Base-by-base conservation (phyloP, 2,113 vertebrate genomes). In the Crotalus viridis region DNA sequence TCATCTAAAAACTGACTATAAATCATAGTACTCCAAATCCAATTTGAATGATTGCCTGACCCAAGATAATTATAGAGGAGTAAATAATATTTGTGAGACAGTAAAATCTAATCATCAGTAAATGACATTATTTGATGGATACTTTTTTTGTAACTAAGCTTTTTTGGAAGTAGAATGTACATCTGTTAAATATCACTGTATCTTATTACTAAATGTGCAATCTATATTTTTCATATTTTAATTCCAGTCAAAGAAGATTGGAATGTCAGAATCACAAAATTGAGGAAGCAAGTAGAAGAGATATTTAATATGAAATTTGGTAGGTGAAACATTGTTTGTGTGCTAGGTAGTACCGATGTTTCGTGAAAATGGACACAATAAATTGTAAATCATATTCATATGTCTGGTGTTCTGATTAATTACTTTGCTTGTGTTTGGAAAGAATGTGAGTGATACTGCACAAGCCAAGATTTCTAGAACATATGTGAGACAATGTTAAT, bases 261-360 rank as follows among this genome's bases (percentile, higher is more conserved):
- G 98, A 98, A 98, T 39, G 56, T 97, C 92, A 97, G 97, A 93
- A 98, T 98, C 93, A 97, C 98, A 91, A 98, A 98, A 93, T 97
- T 98, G 59, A 97, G 98, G 91, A 98, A 97, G 55, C 94, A 98
- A 94, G 98, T 98, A 86, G 98, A 98, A 93, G 98, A 98, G 90
- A 97, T 98, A 94, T 98, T 98, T 96, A 98, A 97, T 94, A n/a
- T 87, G 22, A 98, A 98, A 94, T 98, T 98, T 94, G 98, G 98
- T 98, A 95, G 96, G 97, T 95, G 89, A 24, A 46, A 15, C 28
- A 1, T 43, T 52, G 4, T 15, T 61, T 54, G 12, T 52, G n/a
- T 21, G 10, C 59, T 52, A 43, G 26, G 28, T 39, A 26, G 21
- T 39, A 39, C 28, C 17, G 0, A 33, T n/a, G 10, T 48, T 33